Evolutionary conservation across 2,113 vertebrate species (phyloP).

Genomic region (Bujurquina vittata): DNA sequence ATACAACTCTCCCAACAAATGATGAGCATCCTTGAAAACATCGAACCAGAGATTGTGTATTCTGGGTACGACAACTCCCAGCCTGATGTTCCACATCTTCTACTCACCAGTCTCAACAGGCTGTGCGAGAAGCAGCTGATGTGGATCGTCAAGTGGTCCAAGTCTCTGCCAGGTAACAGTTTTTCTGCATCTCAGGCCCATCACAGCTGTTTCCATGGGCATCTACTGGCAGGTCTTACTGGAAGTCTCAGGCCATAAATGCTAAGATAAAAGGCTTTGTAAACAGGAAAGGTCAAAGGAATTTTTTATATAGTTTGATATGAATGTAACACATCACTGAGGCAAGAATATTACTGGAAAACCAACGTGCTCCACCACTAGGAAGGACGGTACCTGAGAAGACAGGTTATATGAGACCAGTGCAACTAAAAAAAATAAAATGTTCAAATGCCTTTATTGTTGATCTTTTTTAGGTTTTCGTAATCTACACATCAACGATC

Average conservation of each 20-base stretch:
- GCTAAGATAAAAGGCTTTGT: constrained; percentile 2
- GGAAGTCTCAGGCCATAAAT: constrained; percentile 30
- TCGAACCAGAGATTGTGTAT: constrained; percentile 91
- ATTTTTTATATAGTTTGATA: neutral
- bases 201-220: constrained; percentile 29
- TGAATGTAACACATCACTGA: neutral
- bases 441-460: neutral
- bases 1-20: constrained; percentile 88
- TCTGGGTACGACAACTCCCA: constrained; percentile 90
- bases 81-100: constrained; percentile 85
- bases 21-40: constrained; percentile 88
- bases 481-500: constrained; percentile 94
- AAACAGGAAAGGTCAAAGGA: neutral
- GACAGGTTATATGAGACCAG: neutral
- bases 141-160: constrained; percentile 97
- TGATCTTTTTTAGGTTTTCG: constrained; percentile 86
- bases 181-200: constrained; percentile 31
- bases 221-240: neutral
- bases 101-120: constrained; percentile 93
- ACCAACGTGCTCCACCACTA: neutral
- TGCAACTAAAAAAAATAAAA: neutral
- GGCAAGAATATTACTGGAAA: constrained; percentile 2
- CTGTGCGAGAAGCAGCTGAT: constrained; percentile 95
- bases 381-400: too few relatives aligned
- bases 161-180: constrained; percentile 92